Percentiles rank a stretch among this genome's conserved stretches.
phyloP scores from a whole-genome alignment of 2,888 invertebrate species.

The Neoscelio sp. region DNA sequence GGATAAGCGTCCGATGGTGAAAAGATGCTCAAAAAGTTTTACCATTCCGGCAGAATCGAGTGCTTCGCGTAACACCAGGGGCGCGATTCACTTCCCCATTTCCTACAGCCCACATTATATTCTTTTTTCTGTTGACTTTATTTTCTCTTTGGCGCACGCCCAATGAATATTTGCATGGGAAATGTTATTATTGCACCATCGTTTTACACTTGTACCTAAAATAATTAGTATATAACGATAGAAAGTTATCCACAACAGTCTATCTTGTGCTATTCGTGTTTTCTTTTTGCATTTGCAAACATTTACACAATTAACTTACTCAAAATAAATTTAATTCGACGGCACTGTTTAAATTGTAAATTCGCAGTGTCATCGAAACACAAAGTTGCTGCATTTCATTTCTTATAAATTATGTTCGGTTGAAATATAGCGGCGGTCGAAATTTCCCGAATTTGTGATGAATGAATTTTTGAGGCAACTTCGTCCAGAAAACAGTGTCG shows the following conservation, averaged over 20 bases:
- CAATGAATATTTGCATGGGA: constrained; percentile 12
- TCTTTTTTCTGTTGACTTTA: not conserved
- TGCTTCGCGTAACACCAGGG: constrained; percentile 4
- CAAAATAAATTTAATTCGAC: constrained; percentile 51
- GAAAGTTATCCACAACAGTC: constrained; percentile 1
- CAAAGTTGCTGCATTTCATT: constrained; percentile 47
- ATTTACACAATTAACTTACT: constrained; percentile 10
- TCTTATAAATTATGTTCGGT: constrained; percentile 55
- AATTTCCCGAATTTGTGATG: constrained; percentile 32
- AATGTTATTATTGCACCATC: constrained; percentile 11
- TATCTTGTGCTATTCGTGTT: constrained; percentile 9
- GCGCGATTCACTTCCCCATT: constrained; percentile 30
- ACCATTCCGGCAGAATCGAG: constrained; percentile 25
- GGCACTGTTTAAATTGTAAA: constrained; percentile 49
- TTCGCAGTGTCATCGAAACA: constrained; percentile 39
- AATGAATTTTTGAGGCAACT: constrained; percentile 50
- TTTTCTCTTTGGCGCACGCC: constrained; percentile 6
- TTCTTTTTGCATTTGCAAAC: constrained; percentile 1
- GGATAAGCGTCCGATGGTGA: constrained; percentile 37
- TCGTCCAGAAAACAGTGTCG: constrained; percentile 30
- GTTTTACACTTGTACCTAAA: not conserved
- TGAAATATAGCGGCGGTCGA: constrained; percentile 34
- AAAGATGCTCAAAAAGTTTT: constrained; percentile 52
- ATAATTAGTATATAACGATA: constrained; percentile 25
- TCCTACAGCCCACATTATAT: constrained; percentile 1